Percentiles rank a stretch among this genome's conserved stretches.
phyloP scores from a whole-genome alignment of 2,888 invertebrate genomes.

The Acanthosepion esculentum region DNA sequence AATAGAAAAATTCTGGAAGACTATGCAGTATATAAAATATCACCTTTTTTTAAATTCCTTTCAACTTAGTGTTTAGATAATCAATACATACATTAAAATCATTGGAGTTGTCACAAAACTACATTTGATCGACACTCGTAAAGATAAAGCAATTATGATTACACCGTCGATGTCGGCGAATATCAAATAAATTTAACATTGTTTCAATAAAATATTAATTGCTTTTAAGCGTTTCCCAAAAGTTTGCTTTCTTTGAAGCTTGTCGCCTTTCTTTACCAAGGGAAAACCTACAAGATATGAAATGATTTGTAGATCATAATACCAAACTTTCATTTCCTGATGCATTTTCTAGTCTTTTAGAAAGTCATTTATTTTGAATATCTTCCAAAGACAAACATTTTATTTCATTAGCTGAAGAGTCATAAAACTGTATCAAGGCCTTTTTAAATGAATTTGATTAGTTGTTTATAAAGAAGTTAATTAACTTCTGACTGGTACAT shows the following conservation, averaged over 20 bases:
- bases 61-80: background rate
- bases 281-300: background rate
- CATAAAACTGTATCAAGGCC: background rate
- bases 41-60: too few species aligned
- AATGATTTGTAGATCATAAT: background rate
- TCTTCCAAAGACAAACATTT: background rate
- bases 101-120: background rate
- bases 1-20: too few species aligned
- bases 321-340: background rate
- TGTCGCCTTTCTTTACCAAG: background rate
- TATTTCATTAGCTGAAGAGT: background rate
- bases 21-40: too few species aligned
- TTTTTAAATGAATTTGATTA: background rate
- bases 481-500: background rate
- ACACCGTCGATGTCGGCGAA: background rate
- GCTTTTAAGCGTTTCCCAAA: background rate
- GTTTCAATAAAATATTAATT: conserved; percentile 4
- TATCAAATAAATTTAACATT: background rate
- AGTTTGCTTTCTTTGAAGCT: background rate
- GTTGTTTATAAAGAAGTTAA: background rate
- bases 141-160: background rate
- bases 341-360: background rate
- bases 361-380: background rate
- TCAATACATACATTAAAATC: background rate
- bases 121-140: background rate